Percentiles rank a stretch among this genome's conserved stretches.
Conservation (phyloP, 2,888 invertebrate genomes). For the Serripes groenlandicus region DNA sequence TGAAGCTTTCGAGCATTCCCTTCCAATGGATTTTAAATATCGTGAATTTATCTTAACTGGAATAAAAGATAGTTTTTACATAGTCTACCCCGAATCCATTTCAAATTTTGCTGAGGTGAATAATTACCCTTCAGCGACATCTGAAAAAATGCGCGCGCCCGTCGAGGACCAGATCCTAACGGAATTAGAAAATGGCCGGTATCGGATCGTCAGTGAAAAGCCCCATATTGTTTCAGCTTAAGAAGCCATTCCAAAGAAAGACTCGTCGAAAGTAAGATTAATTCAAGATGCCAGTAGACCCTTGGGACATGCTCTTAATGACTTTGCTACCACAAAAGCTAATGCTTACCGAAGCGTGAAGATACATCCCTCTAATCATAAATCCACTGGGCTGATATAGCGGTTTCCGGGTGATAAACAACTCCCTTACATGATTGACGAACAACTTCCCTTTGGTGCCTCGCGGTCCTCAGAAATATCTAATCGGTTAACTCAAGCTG, state of each 20-base stretch:
- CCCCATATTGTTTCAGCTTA: conserved; percentile 37
- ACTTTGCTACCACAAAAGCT: too few relatives aligned
- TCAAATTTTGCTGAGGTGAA: conserved; percentile 21
- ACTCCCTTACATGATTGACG: too few relatives aligned
- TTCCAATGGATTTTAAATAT: conserved; percentile 21
- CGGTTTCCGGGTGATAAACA: too few relatives aligned
- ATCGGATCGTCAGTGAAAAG: conserved; percentile 34
- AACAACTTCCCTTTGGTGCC: too few relatives aligned
- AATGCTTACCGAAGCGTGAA: too few relatives aligned
- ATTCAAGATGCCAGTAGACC: too few relatives aligned
- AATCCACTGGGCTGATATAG: too few relatives aligned
- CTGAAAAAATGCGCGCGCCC: conserved; percentile 13
- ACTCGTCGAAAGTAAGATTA: too few relatives aligned
- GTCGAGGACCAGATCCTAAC: conserved; percentile 28
- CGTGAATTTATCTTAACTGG: conserved; percentile 38
- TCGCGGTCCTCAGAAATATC: too few relatives aligned
- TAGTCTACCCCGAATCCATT: conserved; percentile 19
- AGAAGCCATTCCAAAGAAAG: conserved; percentile 40
- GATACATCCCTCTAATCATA: too few relatives aligned
- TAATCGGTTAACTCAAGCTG: too few relatives aligned
- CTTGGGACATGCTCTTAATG: too few relatives aligned
- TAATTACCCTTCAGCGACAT: conserved; percentile 38
- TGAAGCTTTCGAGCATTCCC: conserved; percentile 17
- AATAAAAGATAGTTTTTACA: conserved; percentile 35
- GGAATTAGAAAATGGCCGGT: conserved; percentile 42